Percentiles rank a stretch among this genome's conserved stretches.
phyloP scores from a whole-genome alignment of 2,797 vertebrate genomes.

The Neosilurus mollespiculum region DNA sequence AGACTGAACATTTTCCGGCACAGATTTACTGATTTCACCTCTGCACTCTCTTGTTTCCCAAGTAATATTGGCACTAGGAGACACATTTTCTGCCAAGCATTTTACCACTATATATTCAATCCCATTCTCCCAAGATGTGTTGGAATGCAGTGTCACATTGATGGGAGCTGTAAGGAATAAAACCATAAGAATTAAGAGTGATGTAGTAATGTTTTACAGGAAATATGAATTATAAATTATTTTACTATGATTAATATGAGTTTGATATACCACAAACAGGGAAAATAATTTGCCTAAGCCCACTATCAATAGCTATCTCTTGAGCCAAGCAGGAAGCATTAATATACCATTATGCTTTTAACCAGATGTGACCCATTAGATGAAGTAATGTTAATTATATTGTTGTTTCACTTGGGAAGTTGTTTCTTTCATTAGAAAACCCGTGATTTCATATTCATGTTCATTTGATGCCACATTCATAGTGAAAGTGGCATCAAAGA shows the following conservation, averaged over 20 bases:
- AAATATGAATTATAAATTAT: not conserved
- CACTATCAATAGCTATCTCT: constrained; percentile 64
- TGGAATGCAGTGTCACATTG: constrained; percentile 61
- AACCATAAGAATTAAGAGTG: constrained; percentile 12
- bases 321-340: constrained; percentile 62
- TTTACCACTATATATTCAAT: constrained; percentile 54
- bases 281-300: constrained; percentile 70
- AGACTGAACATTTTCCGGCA: constrained; percentile 16
- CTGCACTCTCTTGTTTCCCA: constrained; percentile 59
- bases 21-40: constrained; percentile 27
- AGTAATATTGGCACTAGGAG: constrained; percentile 59
- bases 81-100: constrained; percentile 63
- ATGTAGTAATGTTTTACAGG: not conserved
- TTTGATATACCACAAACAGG: constrained; percentile 69
- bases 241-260: constrained; percentile 12
- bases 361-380: constrained; percentile 69
- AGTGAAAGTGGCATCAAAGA: constrained; percentile 65
- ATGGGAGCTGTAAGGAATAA: constrained; percentile 60
- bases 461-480: too few species aligned
- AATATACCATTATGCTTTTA: constrained; percentile 58
- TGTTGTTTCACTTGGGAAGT: constrained; percentile 56
- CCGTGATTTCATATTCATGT: too few species aligned
- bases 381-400: constrained; percentile 63
- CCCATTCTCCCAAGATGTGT: constrained; percentile 58
- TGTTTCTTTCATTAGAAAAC: constrained; percentile 61